These are phyloP conservation scores for Drosophila subsilvestris DNA, from an alignment of 2,888 invertebrate species.

Conservation along the genomic window DNA sequence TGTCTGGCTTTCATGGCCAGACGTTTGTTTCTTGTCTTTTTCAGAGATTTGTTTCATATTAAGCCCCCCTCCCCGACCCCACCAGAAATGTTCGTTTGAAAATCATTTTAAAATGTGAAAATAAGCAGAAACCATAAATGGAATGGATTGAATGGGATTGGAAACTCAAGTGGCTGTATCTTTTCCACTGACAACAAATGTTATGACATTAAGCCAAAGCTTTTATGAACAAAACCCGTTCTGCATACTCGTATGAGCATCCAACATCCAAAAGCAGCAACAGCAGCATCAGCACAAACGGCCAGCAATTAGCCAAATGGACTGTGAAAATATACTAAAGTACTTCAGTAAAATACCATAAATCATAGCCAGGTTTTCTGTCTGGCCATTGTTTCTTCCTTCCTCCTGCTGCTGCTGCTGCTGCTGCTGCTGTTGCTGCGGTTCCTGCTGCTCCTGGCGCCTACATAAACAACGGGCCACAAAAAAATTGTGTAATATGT, in stretches of 20 bases:
- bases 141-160: conserved; percentile 2
- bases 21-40: not conserved
- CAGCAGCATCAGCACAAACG: conserved; percentile 29
- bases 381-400: not conserved
- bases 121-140: conserved; percentile 34
- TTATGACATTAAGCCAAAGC: conserved; percentile 21
- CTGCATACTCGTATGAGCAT: conserved; percentile 22
- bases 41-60: conserved; percentile 22
- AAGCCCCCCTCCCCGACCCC: conserved; percentile 1
- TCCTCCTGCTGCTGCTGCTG: not conserved
- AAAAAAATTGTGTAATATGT: conserved; percentile 49
- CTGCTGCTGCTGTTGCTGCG: not conserved
- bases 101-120: conserved; percentile 39
- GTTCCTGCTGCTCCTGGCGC: conserved; percentile 23
- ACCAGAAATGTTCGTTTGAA: conserved; percentile 28
- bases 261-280: not conserved
- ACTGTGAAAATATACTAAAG: conserved; percentile 53
- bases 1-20: conserved; percentile 34
- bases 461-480: conserved; percentile 43
- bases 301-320: conserved; percentile 58
- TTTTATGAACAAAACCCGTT: conserved; percentile 27
- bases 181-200: not conserved
- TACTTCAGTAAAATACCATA: conserved; percentile 46
- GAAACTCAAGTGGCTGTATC: conserved; percentile 37
- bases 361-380: conserved; percentile 48